Evolutionary conservation across 2,888 invertebrate genomes (phyloP), one percentile per base, ranked within the genome.

Genomic region (Eumerus sabulonum): DNA sequence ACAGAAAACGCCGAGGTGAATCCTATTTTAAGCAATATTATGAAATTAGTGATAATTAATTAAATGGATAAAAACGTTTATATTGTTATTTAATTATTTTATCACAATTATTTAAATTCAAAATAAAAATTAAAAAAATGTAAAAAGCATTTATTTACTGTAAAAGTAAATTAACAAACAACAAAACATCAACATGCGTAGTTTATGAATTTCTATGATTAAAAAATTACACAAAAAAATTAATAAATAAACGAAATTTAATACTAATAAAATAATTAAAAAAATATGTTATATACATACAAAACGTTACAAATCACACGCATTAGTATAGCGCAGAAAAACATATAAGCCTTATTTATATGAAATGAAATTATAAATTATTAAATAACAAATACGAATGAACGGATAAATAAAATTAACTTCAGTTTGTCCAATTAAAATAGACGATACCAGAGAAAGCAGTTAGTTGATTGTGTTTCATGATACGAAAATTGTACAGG

Each of bases 11-110:
- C 67, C 77, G 67, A 72, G 59, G 50, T 72, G 48, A 63, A 76
- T 81, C 76, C 76, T 76, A 72, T 72, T 63, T 60, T 72, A 76
- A 81, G 77, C 77, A 77, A 77, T 77, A 77, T 77, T 68, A 63
- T 63, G 40, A 67, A 47, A 67, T 77, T 73, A 77, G 77, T 77
- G 77, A 77, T 77, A 73, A 77, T 51, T 42, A 38, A 47, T 66
- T 18, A 9, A 42, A 48, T 45, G 12, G 45, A 47, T 40, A 35
- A 71, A 44, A n/a, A n/a, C n/a, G n/a, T n/a, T 9, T n/a, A 44
- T 35, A 27, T 27, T 27, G 27, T 27, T 27, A 27, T 27, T 27
- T 27, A 27, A 27, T 27, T 27, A 27, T 40, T 27, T 45, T 44
- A 67, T 50, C 50, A 50, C 66, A 35, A 56, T 71, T 71, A 42